These are phyloP conservation scores for Acrocyrtus sp. DNA, from an alignment of 2,888 invertebrate genomes.

Conservation along the genomic window DNA sequence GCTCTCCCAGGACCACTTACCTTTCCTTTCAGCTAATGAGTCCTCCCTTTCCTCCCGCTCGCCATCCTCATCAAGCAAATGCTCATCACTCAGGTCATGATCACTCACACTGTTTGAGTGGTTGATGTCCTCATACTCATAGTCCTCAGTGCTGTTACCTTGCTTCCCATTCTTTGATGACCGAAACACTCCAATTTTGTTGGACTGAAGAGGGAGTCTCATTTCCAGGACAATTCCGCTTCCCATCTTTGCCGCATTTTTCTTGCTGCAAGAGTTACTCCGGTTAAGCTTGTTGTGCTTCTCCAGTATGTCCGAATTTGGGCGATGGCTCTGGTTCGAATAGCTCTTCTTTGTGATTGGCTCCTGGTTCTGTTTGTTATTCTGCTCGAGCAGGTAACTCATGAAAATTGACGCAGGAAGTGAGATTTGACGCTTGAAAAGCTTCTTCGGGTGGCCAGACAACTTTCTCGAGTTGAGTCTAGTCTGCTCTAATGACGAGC, in stretches of 20 bases:
- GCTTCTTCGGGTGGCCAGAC: constrained; percentile 39
- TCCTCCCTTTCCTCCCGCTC: not conserved
- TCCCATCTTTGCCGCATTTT: not conserved
- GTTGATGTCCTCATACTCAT: constrained; percentile 23
- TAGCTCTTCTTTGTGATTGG: not conserved
- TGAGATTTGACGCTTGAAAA: constrained; percentile 59
- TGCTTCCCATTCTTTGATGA: constrained; percentile 24
- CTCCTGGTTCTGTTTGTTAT: constrained; percentile 22
- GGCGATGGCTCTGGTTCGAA: constrained; percentile 3
- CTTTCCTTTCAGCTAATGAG: not conserved
- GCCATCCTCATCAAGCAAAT: not conserved
- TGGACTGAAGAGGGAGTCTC: constrained; percentile 1
- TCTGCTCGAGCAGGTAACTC: constrained; percentile 51
- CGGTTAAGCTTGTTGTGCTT: constrained; percentile 31
- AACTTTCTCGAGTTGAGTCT: constrained; percentile 13
- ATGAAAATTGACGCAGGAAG: constrained; percentile 60
- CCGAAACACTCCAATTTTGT: constrained; percentile 3
- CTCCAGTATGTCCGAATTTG: not conserved
- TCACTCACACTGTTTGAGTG: constrained; percentile 18
- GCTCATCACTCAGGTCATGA: constrained; percentile 15
- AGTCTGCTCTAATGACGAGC: too few species aligned
- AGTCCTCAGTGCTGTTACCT: constrained; percentile 25
- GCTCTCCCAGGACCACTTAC: constrained; percentile 26
- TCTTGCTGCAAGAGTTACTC: constrained; percentile 32
- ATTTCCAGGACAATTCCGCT: constrained; percentile 1